These are phyloP conservation scores for Trachops cirrhosus DNA, from an alignment of 2,797 vertebrate species.

Conservation along the genomic window DNA sequence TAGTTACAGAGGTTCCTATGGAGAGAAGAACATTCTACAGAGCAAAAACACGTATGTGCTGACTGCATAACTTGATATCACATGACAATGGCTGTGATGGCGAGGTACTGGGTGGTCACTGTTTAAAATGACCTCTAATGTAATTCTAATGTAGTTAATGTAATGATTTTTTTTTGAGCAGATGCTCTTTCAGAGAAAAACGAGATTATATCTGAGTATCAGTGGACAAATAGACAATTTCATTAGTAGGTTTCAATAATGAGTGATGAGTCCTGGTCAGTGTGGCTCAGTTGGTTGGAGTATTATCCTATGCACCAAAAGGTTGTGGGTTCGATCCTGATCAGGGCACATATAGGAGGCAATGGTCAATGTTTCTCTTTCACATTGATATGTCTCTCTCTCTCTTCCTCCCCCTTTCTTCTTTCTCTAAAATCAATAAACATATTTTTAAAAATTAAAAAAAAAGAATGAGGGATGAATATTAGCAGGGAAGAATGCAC, in stretches of 20 bases:
- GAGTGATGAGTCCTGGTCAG: neutral
- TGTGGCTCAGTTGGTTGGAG: no score
- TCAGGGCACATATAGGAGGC: no score
- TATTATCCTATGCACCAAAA: no score
- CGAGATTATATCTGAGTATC: neutral
- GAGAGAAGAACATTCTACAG: neutral
- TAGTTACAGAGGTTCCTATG: neutral
- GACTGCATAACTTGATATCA: neutral
- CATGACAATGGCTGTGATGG: neutral
- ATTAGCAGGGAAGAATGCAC: neutral
- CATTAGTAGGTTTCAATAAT: neutral
- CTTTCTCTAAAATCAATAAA: no score
- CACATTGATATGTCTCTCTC: no score
- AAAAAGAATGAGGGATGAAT: neutral
- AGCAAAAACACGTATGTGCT: neutral
- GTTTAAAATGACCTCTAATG: neutral
- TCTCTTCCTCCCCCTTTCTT: no score
- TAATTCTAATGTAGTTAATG: neutral
- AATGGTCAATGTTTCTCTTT: no score
- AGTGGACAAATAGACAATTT: neutral
- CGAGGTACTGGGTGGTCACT: neutral
- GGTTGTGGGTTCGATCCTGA: no score
- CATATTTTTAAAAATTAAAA: no score
- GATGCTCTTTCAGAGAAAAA: neutral
- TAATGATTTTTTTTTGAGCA: neutral